phyloP scores from a whole-genome alignment of 2,888 invertebrate species.

The Drosophila yooni region DNA sequence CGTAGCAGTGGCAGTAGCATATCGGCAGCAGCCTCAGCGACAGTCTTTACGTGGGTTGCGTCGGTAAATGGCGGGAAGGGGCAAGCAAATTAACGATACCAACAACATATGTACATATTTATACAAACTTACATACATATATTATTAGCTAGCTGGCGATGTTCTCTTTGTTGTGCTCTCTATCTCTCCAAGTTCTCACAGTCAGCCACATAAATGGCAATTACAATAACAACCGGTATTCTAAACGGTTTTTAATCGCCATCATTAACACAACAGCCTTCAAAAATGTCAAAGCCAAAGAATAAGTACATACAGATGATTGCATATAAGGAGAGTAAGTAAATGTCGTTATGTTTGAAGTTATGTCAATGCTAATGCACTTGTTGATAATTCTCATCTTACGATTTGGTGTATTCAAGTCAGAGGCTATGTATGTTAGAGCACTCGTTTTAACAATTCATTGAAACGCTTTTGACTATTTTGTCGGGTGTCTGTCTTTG shows the following conservation, averaged over 20 bases:
- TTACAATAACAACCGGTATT: conserved; percentile 74
- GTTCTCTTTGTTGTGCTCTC: conserved; percentile 27
- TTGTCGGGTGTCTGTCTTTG: conserved; percentile 31
- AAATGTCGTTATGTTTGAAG: neutral
- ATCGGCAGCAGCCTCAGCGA: conserved; percentile 29
- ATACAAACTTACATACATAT: conserved; percentile 5
- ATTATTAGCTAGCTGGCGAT: conserved; percentile 18
- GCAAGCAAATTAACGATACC: conserved; percentile 34
- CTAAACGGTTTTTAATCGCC: conserved; percentile 59
- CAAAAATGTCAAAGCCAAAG: conserved; percentile 26
- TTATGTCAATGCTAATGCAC: no score
- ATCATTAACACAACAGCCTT: conserved; percentile 52
- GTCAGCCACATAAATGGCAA: conserved; percentile 55
- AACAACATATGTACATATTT: conserved; percentile 28
- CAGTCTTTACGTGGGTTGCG: conserved; percentile 28
- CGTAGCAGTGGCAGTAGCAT: conserved; percentile 55
- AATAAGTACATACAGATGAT: neutral
- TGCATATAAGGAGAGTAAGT: neutral
- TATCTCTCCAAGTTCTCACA: conserved; percentile 29
- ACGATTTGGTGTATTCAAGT: neutral
- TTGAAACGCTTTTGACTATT: neutral
- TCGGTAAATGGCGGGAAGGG: neutral
- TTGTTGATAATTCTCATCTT: neutral
- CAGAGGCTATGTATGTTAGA: neutral
- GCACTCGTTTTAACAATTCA: neutral